Conservation (phyloP, 2,113 vertebrate species). For the Falcunculus frontatus region DNA sequence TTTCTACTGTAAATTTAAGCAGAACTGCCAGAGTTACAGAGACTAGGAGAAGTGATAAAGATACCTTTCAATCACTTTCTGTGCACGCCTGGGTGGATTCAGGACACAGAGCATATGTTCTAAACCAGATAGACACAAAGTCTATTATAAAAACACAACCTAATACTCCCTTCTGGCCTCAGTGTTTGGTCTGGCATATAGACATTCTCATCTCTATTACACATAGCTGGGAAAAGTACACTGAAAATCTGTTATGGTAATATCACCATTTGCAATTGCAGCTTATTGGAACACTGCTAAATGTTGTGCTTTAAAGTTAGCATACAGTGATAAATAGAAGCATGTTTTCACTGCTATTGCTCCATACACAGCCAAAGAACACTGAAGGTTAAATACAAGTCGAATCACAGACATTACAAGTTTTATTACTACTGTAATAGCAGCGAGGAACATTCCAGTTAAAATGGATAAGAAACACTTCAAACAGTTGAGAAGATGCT, state of each 20-base stretch:
- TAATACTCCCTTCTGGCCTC: not conserved
- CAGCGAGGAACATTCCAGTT: not conserved
- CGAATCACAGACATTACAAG: not conserved
- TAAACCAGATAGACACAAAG: not conserved
- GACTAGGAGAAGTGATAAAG: not conserved
- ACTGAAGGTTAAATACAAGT: not conserved
- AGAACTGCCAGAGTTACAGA: not conserved
- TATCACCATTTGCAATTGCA: not conserved
- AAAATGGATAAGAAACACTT: not conserved
- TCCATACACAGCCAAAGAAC: not conserved
- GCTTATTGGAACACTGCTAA: not conserved
- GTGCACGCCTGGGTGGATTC: not conserved
- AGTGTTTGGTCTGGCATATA: not conserved
- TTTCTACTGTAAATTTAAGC: slow-evolving; percentile 35
- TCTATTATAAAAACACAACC: not conserved
- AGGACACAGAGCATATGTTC: not conserved
- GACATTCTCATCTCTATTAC: not conserved
- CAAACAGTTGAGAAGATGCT: not conserved
- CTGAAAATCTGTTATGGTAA: not conserved
- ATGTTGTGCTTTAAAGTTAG: not conserved
- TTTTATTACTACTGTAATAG: not conserved
- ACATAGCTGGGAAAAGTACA: not conserved
- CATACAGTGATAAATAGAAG: not conserved
- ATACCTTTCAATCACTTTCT: slow-evolving; percentile 14
- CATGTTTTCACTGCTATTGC: not conserved